Conservation (phyloP, 1,140 invertebrate genomes). For the Caenorhabditis latens region DNA sequence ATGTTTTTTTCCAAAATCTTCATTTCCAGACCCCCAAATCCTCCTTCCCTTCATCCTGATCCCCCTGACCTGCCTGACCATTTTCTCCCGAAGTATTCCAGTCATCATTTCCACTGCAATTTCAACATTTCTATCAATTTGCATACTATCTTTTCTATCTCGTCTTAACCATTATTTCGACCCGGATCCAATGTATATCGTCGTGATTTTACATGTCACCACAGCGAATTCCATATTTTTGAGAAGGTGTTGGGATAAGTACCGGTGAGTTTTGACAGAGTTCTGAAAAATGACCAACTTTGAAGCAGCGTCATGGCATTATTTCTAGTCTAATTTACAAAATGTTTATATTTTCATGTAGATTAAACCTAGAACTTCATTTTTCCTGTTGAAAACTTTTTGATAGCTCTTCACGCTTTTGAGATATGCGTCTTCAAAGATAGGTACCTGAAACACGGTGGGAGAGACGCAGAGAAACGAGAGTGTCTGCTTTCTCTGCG, state of each 20-base stretch:
- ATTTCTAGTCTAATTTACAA: no score
- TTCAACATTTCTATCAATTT: constrained; percentile 29
- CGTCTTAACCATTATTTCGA: constrained; percentile 9
- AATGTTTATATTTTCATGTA: not conserved
- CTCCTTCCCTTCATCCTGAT: not conserved
- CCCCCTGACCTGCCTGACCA: not conserved
- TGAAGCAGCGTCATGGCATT: no score
- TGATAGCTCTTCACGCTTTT: no score
- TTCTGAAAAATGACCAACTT: no score
- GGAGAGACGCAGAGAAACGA: no score
- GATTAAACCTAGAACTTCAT: not conserved
- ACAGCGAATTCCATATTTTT: constrained; percentile 30
- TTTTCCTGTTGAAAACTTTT: not conserved
- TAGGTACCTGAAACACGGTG: no score
- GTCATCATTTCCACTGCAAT: constrained; percentile 41
- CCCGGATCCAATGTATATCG: not conserved
- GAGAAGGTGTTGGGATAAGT: constrained; percentile 52
- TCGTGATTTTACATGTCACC: constrained; percentile 18
- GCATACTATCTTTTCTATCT: constrained; percentile 5
- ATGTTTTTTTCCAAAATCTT: not conserved
- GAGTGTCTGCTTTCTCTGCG: no score
- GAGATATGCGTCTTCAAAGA: no score
- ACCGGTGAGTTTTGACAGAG: not conserved
- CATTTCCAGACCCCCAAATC: constrained; percentile 6
- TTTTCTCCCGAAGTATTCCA: constrained; percentile 49